Evolutionary conservation across 1,140 invertebrate species (phyloP), one percentile per base, ranked within the genome.

Genomic region (Nebria ingens): DNA sequence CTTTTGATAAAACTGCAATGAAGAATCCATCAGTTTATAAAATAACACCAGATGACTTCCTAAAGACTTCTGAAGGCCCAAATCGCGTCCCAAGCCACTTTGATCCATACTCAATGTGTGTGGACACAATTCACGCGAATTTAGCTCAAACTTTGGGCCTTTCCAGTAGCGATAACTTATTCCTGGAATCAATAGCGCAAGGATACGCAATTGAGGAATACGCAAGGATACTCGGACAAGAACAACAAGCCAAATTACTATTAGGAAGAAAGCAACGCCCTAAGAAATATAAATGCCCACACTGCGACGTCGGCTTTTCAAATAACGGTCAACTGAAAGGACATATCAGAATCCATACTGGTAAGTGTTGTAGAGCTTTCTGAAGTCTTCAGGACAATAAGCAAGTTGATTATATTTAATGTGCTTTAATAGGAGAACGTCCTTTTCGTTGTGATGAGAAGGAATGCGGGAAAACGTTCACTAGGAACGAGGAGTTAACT

Each of bases 281-380:
- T 0, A 94, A 94, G 68, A 89, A 89, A 61, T 94, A 91, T 67
- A 84, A 83, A 58, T 95, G 91, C 68, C 86, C 87, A 0, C 84
- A 91, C 64, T 95, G 91, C 66, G 79, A 89, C 56, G 88, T 92
- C 0, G 88, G 87, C 0, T 95, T 95, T 66, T 92, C 89, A 23
- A 96, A 95, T 68, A 93, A 93, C 68, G 91, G 92, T 0, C 92
- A 96, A 64, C 75, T 96, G 0, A 91, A 89, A 68, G 91, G 91
- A 55, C 92, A 96, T 65, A 81, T 93, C 13, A 76, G 92, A 19
- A 94, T 94, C 45, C 92, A 96, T 68, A 94, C 91, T 34, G 91
- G 91, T 81, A 71, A 77, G 68, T 68, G 3, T 51, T 17, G 17
- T 34, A 9, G 13, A 17, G 6, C 19, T 49, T 6, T 49, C 13